Percentiles rank a stretch among this genome's conserved stretches.
Conservation (phyloP, 1,140 invertebrate genomes). For the Argopecten irradians region DNA sequence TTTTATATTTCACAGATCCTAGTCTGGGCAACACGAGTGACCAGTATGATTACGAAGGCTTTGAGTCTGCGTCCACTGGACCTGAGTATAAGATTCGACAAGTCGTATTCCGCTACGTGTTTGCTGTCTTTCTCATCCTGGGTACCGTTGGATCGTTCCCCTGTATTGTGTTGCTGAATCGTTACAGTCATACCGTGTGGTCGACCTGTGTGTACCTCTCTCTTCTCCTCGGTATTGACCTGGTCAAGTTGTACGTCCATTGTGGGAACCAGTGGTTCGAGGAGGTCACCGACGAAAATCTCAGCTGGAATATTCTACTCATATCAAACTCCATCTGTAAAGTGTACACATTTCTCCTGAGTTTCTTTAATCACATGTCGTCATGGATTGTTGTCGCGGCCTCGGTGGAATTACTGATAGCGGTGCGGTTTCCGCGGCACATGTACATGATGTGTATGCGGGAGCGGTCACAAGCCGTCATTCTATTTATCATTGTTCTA, state of each 20-base stretch:
- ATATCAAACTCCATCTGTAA: conserved; percentile 72
- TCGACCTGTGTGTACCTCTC: conserved; percentile 75
- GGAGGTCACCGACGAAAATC: conserved; percentile 46
- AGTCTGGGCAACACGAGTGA: conserved; percentile 7
- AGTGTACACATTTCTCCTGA: conserved; percentile 70
- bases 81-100: conserved; percentile 36
- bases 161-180: conserved; percentile 61
- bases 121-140: conserved; percentile 67
- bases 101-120: conserved; percentile 57
- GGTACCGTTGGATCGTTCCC: conserved; percentile 71
- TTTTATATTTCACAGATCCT: not conserved
- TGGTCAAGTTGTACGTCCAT: conserved; percentile 68
- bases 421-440: conserved; percentile 63
- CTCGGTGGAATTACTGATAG: conserved; percentile 70
- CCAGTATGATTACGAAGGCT: not conserved
- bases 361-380: conserved; percentile 64
- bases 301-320: conserved; percentile 61
- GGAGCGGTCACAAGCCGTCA: conserved; percentile 68
- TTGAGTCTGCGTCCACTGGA: conserved; percentile 4
- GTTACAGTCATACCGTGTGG: conserved; percentile 67
- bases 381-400: conserved; percentile 74
- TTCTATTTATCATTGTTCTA: conserved; percentile 70
- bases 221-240: conserved; percentile 65
- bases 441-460: conserved; percentile 71
- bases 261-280: conserved; percentile 71